A percentile compares a stretch with the other conserved stretches of the same genome.
phyloP scores from a whole-genome alignment of 2,888 invertebrate species.

The Euproctis similis region DNA sequence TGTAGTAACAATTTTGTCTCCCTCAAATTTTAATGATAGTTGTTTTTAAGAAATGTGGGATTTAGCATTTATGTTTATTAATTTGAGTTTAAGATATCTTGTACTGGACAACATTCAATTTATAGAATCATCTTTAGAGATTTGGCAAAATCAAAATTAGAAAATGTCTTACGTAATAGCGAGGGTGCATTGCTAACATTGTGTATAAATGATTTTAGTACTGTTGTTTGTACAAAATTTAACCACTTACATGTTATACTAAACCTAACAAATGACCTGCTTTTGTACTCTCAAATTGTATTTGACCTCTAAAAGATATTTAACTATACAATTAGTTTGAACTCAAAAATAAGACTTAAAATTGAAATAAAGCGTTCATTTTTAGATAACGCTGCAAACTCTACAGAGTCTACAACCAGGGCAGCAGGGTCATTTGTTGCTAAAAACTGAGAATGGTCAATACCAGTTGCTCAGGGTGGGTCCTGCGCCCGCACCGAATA shows the following conservation, averaged over 20 bases:
- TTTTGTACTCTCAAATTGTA: conserved; percentile 28
- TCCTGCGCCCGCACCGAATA: conserved; percentile 80
- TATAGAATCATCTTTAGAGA: too few relatives aligned
- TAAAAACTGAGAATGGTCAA: conserved; percentile 98
- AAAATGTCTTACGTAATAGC: too few relatives aligned
- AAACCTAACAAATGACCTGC: conserved; percentile 56
- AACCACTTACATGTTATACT: conserved; percentile 22
- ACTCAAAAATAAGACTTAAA: conserved; percentile 28
- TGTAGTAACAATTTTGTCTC: too few relatives aligned
- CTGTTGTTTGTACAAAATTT: conserved; percentile 15
- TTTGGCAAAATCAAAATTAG: too few relatives aligned
- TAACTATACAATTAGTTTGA: conserved; percentile 16
- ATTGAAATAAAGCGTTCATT: conserved; percentile 63
- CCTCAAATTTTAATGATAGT: too few relatives aligned
- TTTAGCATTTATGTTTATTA: too few relatives aligned
- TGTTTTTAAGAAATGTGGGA: too few relatives aligned
- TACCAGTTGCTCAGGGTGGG: conserved; percentile 94
- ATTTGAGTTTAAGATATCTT: too few relatives aligned
- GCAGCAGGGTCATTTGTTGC: conserved; percentile 90
- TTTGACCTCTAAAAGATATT: conserved; percentile 15
- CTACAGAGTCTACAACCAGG: conserved; percentile 90
- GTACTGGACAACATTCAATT: too few relatives aligned
- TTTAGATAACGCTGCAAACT: conserved; percentile 91
- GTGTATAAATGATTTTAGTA: too few relatives aligned
- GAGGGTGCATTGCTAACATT: too few relatives aligned